These are phyloP conservation scores for Callionymus lyra DNA, from an alignment of 2,113 vertebrate species.

Conservation along the genomic window DNA sequence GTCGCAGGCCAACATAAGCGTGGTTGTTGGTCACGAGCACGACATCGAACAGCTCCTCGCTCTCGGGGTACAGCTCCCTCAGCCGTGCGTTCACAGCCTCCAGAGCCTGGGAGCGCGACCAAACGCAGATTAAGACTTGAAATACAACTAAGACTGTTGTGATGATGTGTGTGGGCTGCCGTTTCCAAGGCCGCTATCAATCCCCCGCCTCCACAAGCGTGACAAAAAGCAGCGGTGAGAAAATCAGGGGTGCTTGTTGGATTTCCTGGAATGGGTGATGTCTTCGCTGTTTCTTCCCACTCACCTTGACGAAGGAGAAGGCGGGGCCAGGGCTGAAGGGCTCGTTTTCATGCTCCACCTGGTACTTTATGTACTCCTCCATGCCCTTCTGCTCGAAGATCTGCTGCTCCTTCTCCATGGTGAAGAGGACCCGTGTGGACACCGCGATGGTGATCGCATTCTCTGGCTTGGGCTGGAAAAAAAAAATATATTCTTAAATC, in stretches of 20 bases:
- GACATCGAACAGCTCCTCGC: constrained; percentile 89
- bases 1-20: constrained; percentile 82
- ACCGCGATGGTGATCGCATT: constrained; percentile 89
- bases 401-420: constrained; percentile 88
- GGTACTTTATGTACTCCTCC: constrained; percentile 86
- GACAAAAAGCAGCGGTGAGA: background rate
- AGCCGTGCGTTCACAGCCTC: constrained; percentile 82
- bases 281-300: background rate
- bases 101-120: constrained; percentile 54
- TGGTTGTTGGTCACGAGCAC: constrained; percentile 96
- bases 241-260: background rate
- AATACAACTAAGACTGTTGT: background rate
- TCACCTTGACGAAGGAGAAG: constrained; percentile 91
- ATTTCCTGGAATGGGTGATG: background rate
- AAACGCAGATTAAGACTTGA: constrained; percentile 11
- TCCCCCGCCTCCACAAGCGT: constrained; percentile 64
- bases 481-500: background rate
- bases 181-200: constrained; percentile 6
- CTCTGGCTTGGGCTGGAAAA: constrained; percentile 78
- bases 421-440: constrained; percentile 85
- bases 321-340: constrained; percentile 85
- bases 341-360: constrained; percentile 83
- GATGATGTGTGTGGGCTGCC: background rate
- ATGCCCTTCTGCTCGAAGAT: constrained; percentile 80
- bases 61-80: constrained; percentile 82